Evolutionary conservation across 2,113 vertebrate genomes (phyloP), one percentile per base, ranked within the genome.

Genomic region (Lamprologus ornatipinnis): DNA sequence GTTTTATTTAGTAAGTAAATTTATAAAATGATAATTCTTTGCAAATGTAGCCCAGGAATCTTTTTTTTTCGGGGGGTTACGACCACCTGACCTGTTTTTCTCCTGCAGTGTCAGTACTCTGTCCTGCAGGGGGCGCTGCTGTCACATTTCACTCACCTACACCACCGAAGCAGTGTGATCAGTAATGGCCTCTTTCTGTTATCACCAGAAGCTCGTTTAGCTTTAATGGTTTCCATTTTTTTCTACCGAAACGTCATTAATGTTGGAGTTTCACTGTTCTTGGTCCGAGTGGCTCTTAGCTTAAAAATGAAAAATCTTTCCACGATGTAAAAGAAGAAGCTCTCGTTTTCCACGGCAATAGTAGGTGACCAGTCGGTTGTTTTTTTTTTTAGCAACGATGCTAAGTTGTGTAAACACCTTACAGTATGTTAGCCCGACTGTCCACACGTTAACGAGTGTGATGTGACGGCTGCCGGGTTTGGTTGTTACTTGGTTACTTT

Each of bases 321-420:
- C 4, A 33, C 14, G 26, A 63, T 49, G 68, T 6, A 21, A n/a
- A 15, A 9, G 55, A 28, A 17, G 53, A 68, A 35, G 5, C 1
- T 17, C 6, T 9, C 11, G n/a, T 51, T 37, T 78, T 78, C 40
- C 81, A 3, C 17, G 81, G 4, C 47, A 28, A 0, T 4, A 65
- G 53, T 3, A 89, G 82, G 90, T 93, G 90, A 89, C 84, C 84
- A 68, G 78, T 68, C 12, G 9, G 4, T 26, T 26, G 4, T 2
- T 9, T 9, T 35, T 9, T 37, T 10, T 21, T 31, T 37, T 86
- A 88, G 88, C 92, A 70, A 6, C 63, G 2, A 53, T 13, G 87
- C 90, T 83, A 88, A 82, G 23, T 57, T 58, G 6, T 3, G 4
- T 33, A 42, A 21, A 54, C 35, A 81, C n/a, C 2, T 11, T 63